These are phyloP conservation scores for Napeogenes sylphis DNA, from an alignment of 2,888 invertebrate species.

Conservation along the genomic window DNA sequence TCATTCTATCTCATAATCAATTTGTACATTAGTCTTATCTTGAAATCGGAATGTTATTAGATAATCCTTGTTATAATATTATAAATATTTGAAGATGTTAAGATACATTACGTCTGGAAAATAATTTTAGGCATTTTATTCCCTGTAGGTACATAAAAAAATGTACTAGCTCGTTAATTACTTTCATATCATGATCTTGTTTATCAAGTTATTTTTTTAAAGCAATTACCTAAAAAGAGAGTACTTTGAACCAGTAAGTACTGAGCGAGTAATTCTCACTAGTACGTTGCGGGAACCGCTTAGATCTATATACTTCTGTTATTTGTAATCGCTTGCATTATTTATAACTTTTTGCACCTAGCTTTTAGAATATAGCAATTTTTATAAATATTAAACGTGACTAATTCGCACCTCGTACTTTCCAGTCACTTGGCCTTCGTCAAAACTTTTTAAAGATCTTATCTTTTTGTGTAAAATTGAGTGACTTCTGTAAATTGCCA, in stretches of 20 bases:
- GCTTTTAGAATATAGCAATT: constrained; percentile 5
- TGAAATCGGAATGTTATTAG: constrained; percentile 9
- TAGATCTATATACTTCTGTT: constrained; percentile 4
- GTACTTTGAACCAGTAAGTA: constrained; percentile 7
- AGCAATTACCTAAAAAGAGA: too few species aligned
- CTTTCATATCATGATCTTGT: constrained; percentile 11
- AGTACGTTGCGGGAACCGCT: neutral
- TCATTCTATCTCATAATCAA: neutral
- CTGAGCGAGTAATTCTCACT: constrained; percentile 11
- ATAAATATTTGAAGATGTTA: constrained; percentile 18
- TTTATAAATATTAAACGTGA: neutral
- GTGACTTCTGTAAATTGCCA: neutral
- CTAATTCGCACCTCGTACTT: too few species aligned
- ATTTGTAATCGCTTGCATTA: neutral
- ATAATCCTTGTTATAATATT: constrained; percentile 13
- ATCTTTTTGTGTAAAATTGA: neutral
- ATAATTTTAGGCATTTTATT: neutral
- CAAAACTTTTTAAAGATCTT: constrained; percentile 2
- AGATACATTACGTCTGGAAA: constrained; percentile 3
- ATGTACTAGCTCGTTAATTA: neutral
- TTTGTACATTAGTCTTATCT: constrained; percentile 1
- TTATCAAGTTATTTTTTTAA: constrained; percentile 1
- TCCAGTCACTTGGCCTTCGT: too few species aligned
- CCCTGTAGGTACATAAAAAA: constrained; percentile 8
- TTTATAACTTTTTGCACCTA: constrained; percentile 2